phyloP scores from a whole-genome alignment of 2,113 vertebrate species.

The Stictonetta naevosa region DNA sequence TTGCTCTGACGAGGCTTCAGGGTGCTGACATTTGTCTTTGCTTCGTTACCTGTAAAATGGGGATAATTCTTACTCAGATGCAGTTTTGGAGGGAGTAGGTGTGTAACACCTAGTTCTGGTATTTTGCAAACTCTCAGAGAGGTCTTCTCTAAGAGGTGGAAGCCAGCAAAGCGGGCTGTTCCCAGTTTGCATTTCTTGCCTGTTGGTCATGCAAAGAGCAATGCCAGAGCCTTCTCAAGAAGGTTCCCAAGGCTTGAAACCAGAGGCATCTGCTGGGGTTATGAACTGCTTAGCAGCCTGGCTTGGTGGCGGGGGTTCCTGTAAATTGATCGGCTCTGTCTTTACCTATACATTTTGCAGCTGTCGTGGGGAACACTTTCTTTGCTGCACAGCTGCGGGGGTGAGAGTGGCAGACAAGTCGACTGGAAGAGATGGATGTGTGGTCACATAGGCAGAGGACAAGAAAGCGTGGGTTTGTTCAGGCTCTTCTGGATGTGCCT shows the following conservation, averaged over 20 bases:
- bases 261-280: not conserved
- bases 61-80: not conserved
- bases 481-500: not conserved
- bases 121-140: not conserved
- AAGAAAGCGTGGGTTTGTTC: not conserved
- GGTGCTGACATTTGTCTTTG: not conserved
- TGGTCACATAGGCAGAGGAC: not conserved
- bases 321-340: not conserved
- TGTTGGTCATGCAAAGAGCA: not conserved
- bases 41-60: not conserved
- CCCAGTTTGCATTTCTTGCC: not conserved
- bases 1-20: not conserved
- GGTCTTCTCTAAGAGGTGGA: not conserved
- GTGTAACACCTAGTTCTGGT: not conserved
- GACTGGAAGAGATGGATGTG: not conserved
- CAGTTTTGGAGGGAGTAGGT: not conserved
- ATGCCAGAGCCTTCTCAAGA: rapidly evolving
- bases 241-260: not conserved
- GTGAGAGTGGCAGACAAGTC: rapidly evolving
- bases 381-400: not conserved
- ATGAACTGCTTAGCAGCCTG: not conserved
- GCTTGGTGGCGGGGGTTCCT: not conserved
- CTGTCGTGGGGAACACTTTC: not conserved
- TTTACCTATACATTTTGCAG: constrained; percentile 4
- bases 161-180: not conserved